Evolutionary conservation across 1,140 invertebrate species (phyloP).

Genomic region (honey bee (Apis mellifera)): DNA sequence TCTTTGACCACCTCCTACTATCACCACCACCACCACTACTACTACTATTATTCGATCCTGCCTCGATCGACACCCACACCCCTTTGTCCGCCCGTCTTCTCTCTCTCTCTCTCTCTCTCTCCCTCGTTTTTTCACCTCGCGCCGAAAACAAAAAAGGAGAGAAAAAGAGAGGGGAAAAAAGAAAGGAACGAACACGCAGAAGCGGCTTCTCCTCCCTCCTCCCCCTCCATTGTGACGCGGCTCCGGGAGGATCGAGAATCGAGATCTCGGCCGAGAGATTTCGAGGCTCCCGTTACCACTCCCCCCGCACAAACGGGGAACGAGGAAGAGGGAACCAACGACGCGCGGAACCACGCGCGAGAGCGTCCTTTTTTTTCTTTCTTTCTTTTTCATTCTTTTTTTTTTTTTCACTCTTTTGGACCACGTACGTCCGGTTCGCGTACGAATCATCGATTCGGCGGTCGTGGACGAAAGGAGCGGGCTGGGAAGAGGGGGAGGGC

Average conservation of each 20-base stretch:
- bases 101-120: background rate
- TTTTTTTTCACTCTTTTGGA: too few relatives aligned
- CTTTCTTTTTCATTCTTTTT: too few relatives aligned
- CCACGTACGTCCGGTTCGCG: background rate
- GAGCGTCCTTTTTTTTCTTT: too few relatives aligned
- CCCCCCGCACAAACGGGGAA: too few relatives aligned
- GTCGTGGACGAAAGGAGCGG: background rate
- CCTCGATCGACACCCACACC: slow-evolving; percentile 13
- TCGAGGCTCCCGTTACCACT: background rate
- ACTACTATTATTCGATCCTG: slow-evolving; percentile 18
- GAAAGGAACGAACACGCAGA: background rate
- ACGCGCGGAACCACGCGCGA: background rate
- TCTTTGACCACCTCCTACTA: slow-evolving; percentile 60
- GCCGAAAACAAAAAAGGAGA: too few relatives aligned
- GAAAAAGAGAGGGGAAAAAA: too few relatives aligned
- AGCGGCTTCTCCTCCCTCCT: background rate
- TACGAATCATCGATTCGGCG: background rate
- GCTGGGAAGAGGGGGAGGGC: background rate
- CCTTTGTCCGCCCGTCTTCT: slow-evolving; percentile 1
- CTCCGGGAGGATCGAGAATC: background rate
- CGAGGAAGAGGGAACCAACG: too few relatives aligned
- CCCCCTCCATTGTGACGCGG: background rate
- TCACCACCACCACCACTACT: slow-evolving; percentile 27
- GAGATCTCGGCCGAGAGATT: background rate
- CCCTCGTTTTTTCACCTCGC: background rate